Base-by-base conservation (phyloP, 2,113 vertebrate species). In the Perccottus glenii region DNA sequence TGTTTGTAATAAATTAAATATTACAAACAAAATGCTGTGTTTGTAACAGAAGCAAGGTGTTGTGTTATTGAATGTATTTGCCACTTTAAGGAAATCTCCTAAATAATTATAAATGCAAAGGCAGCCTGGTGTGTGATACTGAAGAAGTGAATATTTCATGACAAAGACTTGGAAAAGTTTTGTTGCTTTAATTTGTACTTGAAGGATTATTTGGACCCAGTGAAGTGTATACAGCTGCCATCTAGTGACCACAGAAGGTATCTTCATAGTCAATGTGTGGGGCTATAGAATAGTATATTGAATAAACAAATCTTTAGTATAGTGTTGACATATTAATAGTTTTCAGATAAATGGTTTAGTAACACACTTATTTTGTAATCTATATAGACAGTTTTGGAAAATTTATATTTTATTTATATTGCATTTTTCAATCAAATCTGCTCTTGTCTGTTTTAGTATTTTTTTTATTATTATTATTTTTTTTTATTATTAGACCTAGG, bases 241-340 rank as follows among this genome's bases (percentile, higher is more conserved):
- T 84, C 88, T 86, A 72, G 78, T 87, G 88, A 64, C 32, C 43
- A 57, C 46, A 75, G 14, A 50, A 50, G 62, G 70, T 78, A 84
- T 55, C 2, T 53, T 70, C 57, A 58, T 0, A n/a, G 60, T 61
- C 53, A 5, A 56, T 15, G 33, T 53, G 5, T 38, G n/a, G 19
- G 19, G 19, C 19, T 27, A 27, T 27, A 3, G 19, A 27, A 27
- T 27, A 27, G 1, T 27, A 27, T 27, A 27, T 27, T 27, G 19
- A 27, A 27, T 27, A n/a, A n/a, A 27, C 19, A 27, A 27, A 27
- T 27, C 19, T 27, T 27, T 27, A 27, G 19, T 27, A 27, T 27
- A 27, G 19, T 3, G 3, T 27, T 27, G 19, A 27, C 19, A 27
- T 27, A 27, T 27, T 27, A 27, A 27, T 27, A 27, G 19, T 27